Base-by-base conservation (phyloP, 2,888 invertebrate species). In the Exocentrus adspersus region DNA sequence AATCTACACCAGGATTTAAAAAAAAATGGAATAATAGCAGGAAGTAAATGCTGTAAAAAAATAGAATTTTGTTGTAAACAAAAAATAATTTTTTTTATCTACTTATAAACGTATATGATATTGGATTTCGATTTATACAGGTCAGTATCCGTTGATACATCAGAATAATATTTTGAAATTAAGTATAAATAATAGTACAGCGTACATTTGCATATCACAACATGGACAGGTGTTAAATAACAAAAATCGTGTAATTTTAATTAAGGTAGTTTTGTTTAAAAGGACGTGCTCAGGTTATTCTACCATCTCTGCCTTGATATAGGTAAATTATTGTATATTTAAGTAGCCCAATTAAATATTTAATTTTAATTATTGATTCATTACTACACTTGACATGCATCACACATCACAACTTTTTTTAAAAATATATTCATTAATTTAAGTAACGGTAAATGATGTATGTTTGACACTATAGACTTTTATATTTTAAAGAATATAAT, bases 251-350 rank as follows among this genome's bases (percentile, higher is more conserved):
- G 51, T 24, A 48, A 53, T 58, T 14, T 19, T 16, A 56, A 32
- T 57, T 12, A 69, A 64, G 56, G 56, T 57, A 46, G 56, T 57
- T 57, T 45, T 12, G 1, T 21, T 46, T 28, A 67, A 74, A 73
- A 68, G 71, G 77, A 78, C 78, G 78, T 77, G 80, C 82, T 82
- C 82, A 82, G 82, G 82, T 82, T 75, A 79, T 76, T 77, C 66
- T 78, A 80, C 80, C 80, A 79, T 77, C 79, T 81, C 73, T 82
- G 82, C 82, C 82, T 82, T 77, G 67, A 67, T 69, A 63, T 72
- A 72, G 69, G 64, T 68, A 67, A 69, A 67, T 43, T 65, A 66
- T 67, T 70, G 64, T 62, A 60, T 68, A 66, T 63, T 59, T 68
- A 62, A 68, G 65, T 70, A 68, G 68, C 56, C 64, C 68, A 70